Base-by-base conservation (phyloP, 1,140 invertebrate species). In the Liolophura sinensis region DNA sequence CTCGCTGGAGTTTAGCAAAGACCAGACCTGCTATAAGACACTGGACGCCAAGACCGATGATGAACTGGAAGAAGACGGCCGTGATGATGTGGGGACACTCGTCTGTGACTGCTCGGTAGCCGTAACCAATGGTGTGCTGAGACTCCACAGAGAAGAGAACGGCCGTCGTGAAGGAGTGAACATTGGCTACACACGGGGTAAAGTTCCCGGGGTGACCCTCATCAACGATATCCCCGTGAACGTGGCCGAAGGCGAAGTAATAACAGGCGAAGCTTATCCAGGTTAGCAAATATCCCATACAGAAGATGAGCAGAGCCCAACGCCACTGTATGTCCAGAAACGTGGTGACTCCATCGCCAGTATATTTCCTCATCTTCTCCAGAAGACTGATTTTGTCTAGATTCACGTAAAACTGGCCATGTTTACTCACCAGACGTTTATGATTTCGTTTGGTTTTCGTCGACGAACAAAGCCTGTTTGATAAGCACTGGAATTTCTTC, bases 261-360 rank as follows among this genome's bases (percentile, higher is more conserved):
- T 97, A 89, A 12, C 92, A 84, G 0, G 95, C 95, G 83, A 98
- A 99, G 3, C 89, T 85, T 6, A 97, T 83, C 97, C 97, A 99
- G 1, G 92, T 94, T 1, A 96, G 80, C 46, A 97, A 88, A 78
- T 98, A 98, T 52, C 92, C 93, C 73, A 97, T 86, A 0, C 93
- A 92, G 79, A 98, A 97, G 55, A 95, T 92, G 46, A 97, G 85
- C 22, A 99, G 84, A 1, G 95, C 98, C 93, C 95, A 99, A n/a
- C 95, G 89, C 96, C 97, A 99, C 84, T 97, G 93, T 22, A 82
- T 64, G 57, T 82, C 80, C 22, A 82, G 71, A 18, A 82, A 62
- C 14, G 77, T 78, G 40, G 78, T 74, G 68, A 80, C 80, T 1
- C 79, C 48, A 49, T 82, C 80, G n/a, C 93, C 92, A 69, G 96